Evolutionary conservation across 2,113 vertebrate species (phyloP).

Genomic region (Perccottus glenii): DNA sequence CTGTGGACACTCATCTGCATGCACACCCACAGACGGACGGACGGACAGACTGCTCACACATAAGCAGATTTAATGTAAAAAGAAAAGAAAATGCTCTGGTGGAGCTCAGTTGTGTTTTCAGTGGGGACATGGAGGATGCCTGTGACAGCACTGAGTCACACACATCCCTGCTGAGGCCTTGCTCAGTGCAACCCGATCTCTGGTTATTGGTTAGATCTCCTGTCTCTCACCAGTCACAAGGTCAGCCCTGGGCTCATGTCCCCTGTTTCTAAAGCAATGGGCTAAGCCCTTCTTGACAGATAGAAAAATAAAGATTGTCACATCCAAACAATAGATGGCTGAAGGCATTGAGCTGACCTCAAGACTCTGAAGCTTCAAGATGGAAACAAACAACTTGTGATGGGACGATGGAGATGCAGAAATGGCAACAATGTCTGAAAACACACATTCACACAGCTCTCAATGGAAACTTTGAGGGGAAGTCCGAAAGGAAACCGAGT

Average conservation of each 20-base stretch:
- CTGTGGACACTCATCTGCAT: slow-evolving; percentile 69
- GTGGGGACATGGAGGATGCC: slow-evolving; percentile 60
- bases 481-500: slow-evolving; percentile 51
- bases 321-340: slow-evolving; percentile 48
- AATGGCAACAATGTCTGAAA: slow-evolving; percentile 26
- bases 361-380: slow-evolving; percentile 26
- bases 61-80: slow-evolving; percentile 50
- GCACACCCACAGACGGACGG: slow-evolving; percentile 54
- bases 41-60: slow-evolving; percentile 27
- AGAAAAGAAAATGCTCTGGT: slow-evolving; percentile 64
- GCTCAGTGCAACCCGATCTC: slow-evolving; percentile 74
- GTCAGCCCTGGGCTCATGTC: slow-evolving; percentile 66
- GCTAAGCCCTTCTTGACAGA: slow-evolving; percentile 55
- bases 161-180: slow-evolving; percentile 55
- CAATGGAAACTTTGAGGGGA: slow-evolving; percentile 36
- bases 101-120: slow-evolving; percentile 62
- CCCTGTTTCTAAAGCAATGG: slow-evolving; percentile 65
- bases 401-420: slow-evolving; percentile 10
- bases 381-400: slow-evolving; percentile 26
- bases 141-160: too few species aligned
- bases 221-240: slow-evolving; percentile 67
- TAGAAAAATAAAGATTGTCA: slow-evolving; percentile 57
- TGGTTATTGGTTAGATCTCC: slow-evolving; percentile 62
- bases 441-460: slow-evolving; percentile 56
- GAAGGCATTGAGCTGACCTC: slow-evolving; percentile 54